Base-by-base conservation (phyloP, 2,797 vertebrate species). In the Hemibagrus guttatus region DNA sequence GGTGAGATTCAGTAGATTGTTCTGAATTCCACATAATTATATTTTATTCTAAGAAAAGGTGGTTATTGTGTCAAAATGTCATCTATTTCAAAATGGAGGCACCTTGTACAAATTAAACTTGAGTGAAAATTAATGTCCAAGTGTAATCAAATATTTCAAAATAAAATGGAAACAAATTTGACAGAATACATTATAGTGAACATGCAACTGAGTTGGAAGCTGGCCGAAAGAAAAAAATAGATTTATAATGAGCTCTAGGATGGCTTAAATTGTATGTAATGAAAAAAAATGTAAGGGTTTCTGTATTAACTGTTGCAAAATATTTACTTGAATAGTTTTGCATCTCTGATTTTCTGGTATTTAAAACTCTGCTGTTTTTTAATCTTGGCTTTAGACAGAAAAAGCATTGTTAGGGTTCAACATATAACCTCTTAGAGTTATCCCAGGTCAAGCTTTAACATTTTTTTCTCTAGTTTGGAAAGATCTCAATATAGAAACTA, bases 1-100 rank as follows among this genome's bases (percentile, higher is more conserved):
- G 68, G 56, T 35, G 64, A 68, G 85, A 80, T 79, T 63, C 14
- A 66, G 61, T 76, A 72, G 66, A 63, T 85, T 64, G 58, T 54
- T 78, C 82, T 28, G 4, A 52, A 85, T 66, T 54, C 14, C 49
- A 64, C 54, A 35, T 78, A 21, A 58, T 39, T 79, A 13, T 7
- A 13, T 8, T 14, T n/a, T n/a, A 81, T 42, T 59, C 42, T 26
- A 12, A 1, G 17, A 35, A 59, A 35, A 8, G 12, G 11, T 74
- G 23, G 12, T 76, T 56, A 19, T 14, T 58, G 54, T 79, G 28
- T 39, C 12, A 80, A 42, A 79, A 39, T 35, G 6, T 28, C 74
- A 19, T 16, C 13, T 21, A 56, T 19, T 23, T 39, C 26, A 52
- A 52, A 75, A 79, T 14, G 11, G 31, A 79, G 17, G 54, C 35